phyloP scores from a whole-genome alignment of 2,888 invertebrate species.

The Azorinus chamasolen region DNA sequence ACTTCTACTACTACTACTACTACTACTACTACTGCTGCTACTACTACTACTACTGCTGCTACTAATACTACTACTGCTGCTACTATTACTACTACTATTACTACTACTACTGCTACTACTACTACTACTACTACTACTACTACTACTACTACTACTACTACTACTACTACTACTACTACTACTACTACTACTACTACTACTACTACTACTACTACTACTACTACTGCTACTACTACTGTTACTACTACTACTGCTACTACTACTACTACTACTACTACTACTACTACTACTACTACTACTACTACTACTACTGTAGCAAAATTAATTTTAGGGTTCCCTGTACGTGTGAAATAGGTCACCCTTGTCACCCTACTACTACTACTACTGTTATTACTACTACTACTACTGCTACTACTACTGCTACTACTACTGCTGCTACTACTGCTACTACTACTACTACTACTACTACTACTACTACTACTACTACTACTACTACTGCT shows the following conservation, averaged over 20 bases:
- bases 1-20: slow-evolving; percentile 1
- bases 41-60: slow-evolving; percentile 3
- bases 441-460: slow-evolving; percentile 1
- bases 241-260: slow-evolving; percentile 1
- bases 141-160: neutral
- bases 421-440: slow-evolving; percentile 1
- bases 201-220: slow-evolving; percentile 3
- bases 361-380: neutral
- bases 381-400: neutral
- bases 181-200: slow-evolving; percentile 3
- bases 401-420: neutral
- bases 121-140: neutral
- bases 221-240: neutral
- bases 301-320: neutral
- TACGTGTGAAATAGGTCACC: no score
- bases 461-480: slow-evolving; percentile 3
- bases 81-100: no score
- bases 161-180: slow-evolving; percentile 1
- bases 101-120: slow-evolving; percentile 1
- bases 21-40: slow-evolving; percentile 1
- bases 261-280: slow-evolving; percentile 3
- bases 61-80: no score
- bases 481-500: slow-evolving; percentile 1
- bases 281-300: slow-evolving; percentile 1
- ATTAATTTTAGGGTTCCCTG: no score